These are phyloP conservation scores for Horisme vitalbata DNA, from an alignment of 2,888 invertebrate genomes.

Conservation along the genomic window DNA sequence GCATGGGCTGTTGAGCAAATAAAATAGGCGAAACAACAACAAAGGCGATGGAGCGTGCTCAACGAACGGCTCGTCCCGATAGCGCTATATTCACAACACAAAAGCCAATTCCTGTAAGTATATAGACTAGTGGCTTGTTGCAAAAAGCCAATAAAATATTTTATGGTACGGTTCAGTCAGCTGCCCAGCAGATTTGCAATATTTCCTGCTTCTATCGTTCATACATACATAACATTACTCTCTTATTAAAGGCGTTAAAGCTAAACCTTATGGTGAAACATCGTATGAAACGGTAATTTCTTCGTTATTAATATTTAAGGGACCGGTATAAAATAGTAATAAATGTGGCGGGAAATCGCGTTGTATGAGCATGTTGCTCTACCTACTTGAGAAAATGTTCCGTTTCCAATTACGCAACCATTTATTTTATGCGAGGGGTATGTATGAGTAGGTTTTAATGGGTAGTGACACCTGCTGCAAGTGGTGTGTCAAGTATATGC, in stretches of 20 bases:
- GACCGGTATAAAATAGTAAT: conserved; percentile 36
- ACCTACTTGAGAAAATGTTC: conserved; percentile 37
- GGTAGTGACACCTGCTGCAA: conserved; percentile 1
- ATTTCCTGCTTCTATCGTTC: conserved; percentile 38
- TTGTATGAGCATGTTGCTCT: conserved; percentile 21
- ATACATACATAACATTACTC: conserved; percentile 18
- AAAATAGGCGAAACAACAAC: conserved; percentile 53
- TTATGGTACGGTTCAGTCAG: conserved; percentile 52
- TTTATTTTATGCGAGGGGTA: conserved; percentile 26
- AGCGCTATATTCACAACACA: conserved; percentile 41
- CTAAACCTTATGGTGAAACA: conserved; percentile 12
- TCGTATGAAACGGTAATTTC: conserved; percentile 29
- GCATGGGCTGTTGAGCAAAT: conserved; percentile 47
- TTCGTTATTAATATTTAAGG: conserved; percentile 35
- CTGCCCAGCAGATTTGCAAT: conserved; percentile 48
- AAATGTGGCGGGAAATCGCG: conserved; percentile 34
- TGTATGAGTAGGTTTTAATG: too few species aligned
- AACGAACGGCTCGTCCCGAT: conserved; percentile 40
- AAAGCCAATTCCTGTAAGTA: conserved; percentile 30
- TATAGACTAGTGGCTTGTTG: conserved; percentile 46
- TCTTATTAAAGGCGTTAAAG: conserved; percentile 38
- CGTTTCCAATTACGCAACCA: conserved; percentile 41
- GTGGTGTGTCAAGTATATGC: too few species aligned
- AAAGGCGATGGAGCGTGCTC: conserved; percentile 45
- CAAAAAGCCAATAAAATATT: conserved; percentile 61